Evolutionary conservation across 2,113 vertebrate genomes (phyloP).

Genomic region (Pomatostomus ruficeps): DNA sequence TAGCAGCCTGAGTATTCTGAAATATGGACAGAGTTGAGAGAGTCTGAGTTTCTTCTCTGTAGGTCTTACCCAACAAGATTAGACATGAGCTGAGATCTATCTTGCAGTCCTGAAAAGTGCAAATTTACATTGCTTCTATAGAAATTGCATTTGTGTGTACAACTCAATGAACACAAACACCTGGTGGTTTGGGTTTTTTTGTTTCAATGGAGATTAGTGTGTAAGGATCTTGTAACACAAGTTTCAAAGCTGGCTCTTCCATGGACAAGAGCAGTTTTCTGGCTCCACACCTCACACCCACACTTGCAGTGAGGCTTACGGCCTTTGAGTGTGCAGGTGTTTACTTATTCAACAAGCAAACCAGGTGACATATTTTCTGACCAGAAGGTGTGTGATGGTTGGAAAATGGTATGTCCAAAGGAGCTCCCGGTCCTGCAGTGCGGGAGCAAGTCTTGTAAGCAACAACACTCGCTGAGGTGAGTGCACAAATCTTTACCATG

Average conservation of each 20-base stretch:
- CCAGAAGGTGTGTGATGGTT: not conserved
- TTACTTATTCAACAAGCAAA: not conserved
- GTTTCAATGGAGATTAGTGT: not conserved
- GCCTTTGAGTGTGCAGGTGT: not conserved
- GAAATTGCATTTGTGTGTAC: not conserved
- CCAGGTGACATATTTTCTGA: not conserved
- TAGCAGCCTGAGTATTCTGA: conserved; percentile 11
- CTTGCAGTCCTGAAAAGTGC: not conserved
- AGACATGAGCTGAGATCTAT: not conserved
- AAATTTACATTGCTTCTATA: not conserved
- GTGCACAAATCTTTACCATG: not conserved
- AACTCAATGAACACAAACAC: not conserved
- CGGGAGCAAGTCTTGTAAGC: not conserved
- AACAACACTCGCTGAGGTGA: accelerated
- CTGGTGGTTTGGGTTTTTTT: accelerated
- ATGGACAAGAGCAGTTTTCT: not conserved
- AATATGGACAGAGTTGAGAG: not conserved
- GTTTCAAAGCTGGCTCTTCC: not conserved
- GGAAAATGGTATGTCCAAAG: not conserved
- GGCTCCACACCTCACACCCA: not conserved
- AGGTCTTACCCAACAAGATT: not conserved
- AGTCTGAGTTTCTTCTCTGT: not conserved
- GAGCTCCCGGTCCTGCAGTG: not conserved
- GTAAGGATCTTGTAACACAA: not conserved
- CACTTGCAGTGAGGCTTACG: not conserved